Conservation (phyloP, 2,888 invertebrate genomes). For the Catocala nupta region DNA sequence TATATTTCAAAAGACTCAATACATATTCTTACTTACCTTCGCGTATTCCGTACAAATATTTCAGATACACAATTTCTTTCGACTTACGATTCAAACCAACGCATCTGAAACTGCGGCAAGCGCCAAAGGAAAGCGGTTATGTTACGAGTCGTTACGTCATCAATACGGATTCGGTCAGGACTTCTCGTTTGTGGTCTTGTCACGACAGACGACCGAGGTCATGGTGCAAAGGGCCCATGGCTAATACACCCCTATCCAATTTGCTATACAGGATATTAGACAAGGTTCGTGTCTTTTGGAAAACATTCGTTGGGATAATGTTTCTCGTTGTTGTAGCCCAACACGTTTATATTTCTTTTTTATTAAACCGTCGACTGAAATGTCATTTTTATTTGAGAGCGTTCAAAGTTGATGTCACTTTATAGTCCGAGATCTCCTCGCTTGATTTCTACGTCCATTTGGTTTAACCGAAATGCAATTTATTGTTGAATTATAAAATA, state of each 20-base stretch:
- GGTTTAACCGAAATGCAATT: no score
- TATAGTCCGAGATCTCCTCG: no score
- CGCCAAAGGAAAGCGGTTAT: conserved; percentile 1
- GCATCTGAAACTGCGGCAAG: not conserved
- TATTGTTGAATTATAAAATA: no score
- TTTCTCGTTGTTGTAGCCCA: not conserved
- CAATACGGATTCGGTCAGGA: conserved; percentile 12
- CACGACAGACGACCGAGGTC: conserved; percentile 18
- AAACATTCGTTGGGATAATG: not conserved
- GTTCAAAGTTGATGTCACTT: no score
- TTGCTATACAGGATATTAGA: conserved; percentile 8
- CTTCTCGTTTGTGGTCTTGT: conserved; percentile 29
- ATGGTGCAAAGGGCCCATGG: conserved; percentile 17
- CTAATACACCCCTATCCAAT: conserved; percentile 22
- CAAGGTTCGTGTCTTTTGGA: not conserved
- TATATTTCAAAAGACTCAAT: no score
- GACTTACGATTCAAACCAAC: conserved; percentile 15
- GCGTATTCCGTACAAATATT: conserved; percentile 9
- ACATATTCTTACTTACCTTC: conserved; percentile 1
- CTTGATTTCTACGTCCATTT: no score
- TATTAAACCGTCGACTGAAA: no score
- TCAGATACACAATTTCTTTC: conserved; percentile 16
- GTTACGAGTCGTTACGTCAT: conserved; percentile 2
- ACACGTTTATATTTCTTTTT: no score
- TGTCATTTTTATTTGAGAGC: no score